phyloP scores from a whole-genome alignment of 2,888 invertebrate species.

The Tinea pellionella region DNA sequence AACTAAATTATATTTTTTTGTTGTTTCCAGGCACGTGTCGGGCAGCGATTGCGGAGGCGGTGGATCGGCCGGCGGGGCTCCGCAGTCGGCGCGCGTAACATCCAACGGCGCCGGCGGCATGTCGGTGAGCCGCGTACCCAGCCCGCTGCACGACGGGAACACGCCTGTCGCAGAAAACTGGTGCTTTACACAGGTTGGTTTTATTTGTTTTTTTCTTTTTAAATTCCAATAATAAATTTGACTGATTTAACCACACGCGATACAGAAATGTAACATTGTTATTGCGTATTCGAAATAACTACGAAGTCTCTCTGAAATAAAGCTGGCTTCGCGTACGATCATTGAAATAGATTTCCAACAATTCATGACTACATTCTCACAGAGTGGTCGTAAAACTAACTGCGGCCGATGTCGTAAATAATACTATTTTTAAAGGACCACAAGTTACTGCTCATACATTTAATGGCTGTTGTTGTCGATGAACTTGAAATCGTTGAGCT shows the following conservation, averaged over 20 bases:
- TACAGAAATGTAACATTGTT: background rate
- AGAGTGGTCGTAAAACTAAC: conserved; percentile 21
- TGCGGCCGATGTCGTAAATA: conserved; percentile 20
- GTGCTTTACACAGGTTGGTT: conserved; percentile 97
- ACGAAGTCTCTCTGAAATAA: background rate
- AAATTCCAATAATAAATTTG: background rate
- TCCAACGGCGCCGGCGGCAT: conserved; percentile 89
- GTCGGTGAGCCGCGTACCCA: conserved; percentile 97
- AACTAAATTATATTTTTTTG: too few relatives aligned
- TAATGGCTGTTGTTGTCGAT: conserved; percentile 38
- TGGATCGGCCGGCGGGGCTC: conserved; percentile 63
- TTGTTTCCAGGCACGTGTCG: conserved; percentile 72
- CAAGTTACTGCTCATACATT: conserved; percentile 25
- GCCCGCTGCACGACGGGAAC: conserved; percentile 95
- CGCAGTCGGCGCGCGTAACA: conserved; percentile 89
- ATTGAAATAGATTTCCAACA: conserved; percentile 20
- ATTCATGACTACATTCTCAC: conserved; percentile 2
- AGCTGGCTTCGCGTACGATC: conserved; percentile 8
- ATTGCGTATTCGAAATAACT: background rate
- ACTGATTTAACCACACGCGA: background rate
- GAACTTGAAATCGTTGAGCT: conserved; percentile 47
- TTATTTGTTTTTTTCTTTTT: background rate
- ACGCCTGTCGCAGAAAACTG: conserved; percentile 99
- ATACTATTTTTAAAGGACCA: conserved; percentile 27
- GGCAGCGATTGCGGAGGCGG: conserved; percentile 62